A percentile compares a stretch with the other conserved stretches of the same genome.
Evolutionary conservation across 2,888 invertebrate species (phyloP).

Genomic region (Ellobium chinense): DNA sequence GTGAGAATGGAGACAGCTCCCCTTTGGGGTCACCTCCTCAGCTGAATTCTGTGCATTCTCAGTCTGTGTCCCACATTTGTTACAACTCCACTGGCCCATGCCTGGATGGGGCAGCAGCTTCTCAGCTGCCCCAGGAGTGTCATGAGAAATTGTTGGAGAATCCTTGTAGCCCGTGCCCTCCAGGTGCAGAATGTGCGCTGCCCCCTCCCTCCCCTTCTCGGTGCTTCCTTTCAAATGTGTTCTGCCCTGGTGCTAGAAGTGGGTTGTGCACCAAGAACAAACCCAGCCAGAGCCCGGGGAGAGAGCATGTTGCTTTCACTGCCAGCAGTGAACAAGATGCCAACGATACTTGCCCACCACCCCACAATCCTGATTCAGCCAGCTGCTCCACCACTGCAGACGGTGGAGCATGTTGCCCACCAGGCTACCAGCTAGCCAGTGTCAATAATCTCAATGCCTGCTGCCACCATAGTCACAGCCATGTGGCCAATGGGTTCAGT

Average conservation of each 20-base stretch:
- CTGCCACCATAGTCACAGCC: slow-evolving; percentile 44
- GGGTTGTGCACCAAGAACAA: background rate
- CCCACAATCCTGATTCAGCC: slow-evolving; percentile 13
- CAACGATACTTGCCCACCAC: background rate
- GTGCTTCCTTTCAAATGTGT: slow-evolving; percentile 24
- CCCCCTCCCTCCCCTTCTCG: slow-evolving; percentile 10
- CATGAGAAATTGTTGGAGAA: background rate
- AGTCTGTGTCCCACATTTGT: background rate
- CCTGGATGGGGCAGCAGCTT: slow-evolving; percentile 41
- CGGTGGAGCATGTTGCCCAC: slow-evolving; percentile 36
- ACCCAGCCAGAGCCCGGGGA: slow-evolving; percentile 5
- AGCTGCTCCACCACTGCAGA: slow-evolving; percentile 18
- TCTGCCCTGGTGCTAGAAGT: background rate
- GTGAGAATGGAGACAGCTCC: slow-evolving; percentile 51
- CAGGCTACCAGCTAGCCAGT: slow-evolving; percentile 10
- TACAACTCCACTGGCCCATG: background rate
- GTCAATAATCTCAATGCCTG: slow-evolving; percentile 42
- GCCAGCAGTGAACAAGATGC: slow-evolving; percentile 28
- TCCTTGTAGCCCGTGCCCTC: slow-evolving; percentile 17
- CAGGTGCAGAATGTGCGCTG: slow-evolving; percentile 41
- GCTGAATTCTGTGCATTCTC: background rate
- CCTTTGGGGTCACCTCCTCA: background rate
- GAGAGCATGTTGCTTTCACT: slow-evolving; percentile 23
- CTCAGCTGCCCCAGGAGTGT: slow-evolving; percentile 14
- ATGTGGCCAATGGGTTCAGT: slow-evolving; percentile 48